Evolutionary conservation across 2,888 invertebrate species (phyloP), one percentile per base, ranked within the genome.

Genomic region (Nemotelus pantherinus): DNA sequence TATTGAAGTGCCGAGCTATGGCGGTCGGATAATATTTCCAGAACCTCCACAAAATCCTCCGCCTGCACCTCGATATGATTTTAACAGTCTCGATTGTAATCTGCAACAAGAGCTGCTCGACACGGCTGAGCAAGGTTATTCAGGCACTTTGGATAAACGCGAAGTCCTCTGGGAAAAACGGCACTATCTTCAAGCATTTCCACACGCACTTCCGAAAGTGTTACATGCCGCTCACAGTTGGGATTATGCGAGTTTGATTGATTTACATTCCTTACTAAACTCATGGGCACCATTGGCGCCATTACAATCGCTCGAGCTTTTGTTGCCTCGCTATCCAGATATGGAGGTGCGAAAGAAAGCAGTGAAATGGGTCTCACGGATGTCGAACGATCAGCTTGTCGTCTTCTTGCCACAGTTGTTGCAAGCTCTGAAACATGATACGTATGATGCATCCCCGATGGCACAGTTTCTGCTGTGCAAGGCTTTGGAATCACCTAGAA

Each of bases 261-360:
- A 97, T 84, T 90, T 98, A 79, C 93, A 98, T 83, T 91, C 94
- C 0, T 90, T 99, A 85, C 85, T 99, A n/a, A 89, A 92, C 60
- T 90, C 92, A n/a, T 99, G 99, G 98, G 89, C 90, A 80, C 92
- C 93, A 3, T 89, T 98, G 50, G 91, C 93, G 76, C 96, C 98
- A 0, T 90, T 96, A 78, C 94, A 96, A 88, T 96, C 98, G 0
- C 89, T 99, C 83, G 96, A 98, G 85, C 88, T 99, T 76, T 89
- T 99, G 76, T 87, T 99, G 80, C 98, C 99, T 45, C 95, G 96
- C 84, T 99, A 97, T 88, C 97, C 98, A 0, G 98, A 99, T 86
- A 90, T 92, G 80, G 93, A 92, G 84, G 96, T 99, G 0, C 92
- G 99, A 44, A 91, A 91, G 82, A 90, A 92, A 82, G 98, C 98